Percentiles rank a stretch among this genome's conserved stretches.
phyloP scores from a whole-genome alignment of 2,113 vertebrate genomes.

The Echinops telfairi region DNA sequence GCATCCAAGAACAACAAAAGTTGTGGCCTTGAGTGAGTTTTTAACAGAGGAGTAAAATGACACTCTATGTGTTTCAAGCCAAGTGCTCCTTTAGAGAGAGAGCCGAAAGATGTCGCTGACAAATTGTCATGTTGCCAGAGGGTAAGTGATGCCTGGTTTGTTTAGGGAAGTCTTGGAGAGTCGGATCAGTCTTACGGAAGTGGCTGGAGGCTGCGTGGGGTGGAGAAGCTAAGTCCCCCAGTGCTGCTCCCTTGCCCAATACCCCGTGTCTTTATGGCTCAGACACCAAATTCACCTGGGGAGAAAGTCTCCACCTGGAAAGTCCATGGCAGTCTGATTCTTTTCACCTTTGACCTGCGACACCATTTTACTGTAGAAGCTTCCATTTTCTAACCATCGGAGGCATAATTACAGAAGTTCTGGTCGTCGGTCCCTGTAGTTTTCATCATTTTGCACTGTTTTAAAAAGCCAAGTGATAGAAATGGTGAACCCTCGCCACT shows the following conservation, averaged over 20 bases:
- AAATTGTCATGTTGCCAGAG: slow-evolving; percentile 13
- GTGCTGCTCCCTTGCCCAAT: accelerated
- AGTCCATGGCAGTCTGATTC: not conserved
- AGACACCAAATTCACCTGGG: slow-evolving; percentile 38
- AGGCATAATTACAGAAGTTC: slow-evolving; percentile 51
- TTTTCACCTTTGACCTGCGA: slow-evolving; percentile 44
- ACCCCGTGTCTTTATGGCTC: slow-evolving; percentile 43
- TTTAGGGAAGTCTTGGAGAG: not conserved
- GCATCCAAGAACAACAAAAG: not conserved
- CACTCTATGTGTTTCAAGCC: slow-evolving; percentile 23
- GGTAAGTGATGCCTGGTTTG: slow-evolving; percentile 37
- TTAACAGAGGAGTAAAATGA: slow-evolving; percentile 65
- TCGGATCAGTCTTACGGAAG: not conserved
- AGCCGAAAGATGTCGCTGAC: slow-evolving; percentile 32
- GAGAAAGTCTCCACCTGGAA: slow-evolving; percentile 40
- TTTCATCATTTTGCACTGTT: slow-evolving; percentile 46
- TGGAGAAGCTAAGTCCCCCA: not conserved
- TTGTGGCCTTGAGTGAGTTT: slow-evolving; percentile 14
- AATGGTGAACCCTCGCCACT: too few relatives aligned
- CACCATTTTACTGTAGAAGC: slow-evolving; percentile 40
- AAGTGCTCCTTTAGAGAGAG: slow-evolving; percentile 53
- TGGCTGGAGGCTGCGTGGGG: not conserved
- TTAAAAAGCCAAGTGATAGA: slow-evolving; percentile 52
- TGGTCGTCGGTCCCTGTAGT: slow-evolving; percentile 53
- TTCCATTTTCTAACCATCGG: slow-evolving; percentile 51